phyloP scores from a whole-genome alignment of 64 coral and sea anemone genomes.

The Exaiptasia diaphana region DNA sequence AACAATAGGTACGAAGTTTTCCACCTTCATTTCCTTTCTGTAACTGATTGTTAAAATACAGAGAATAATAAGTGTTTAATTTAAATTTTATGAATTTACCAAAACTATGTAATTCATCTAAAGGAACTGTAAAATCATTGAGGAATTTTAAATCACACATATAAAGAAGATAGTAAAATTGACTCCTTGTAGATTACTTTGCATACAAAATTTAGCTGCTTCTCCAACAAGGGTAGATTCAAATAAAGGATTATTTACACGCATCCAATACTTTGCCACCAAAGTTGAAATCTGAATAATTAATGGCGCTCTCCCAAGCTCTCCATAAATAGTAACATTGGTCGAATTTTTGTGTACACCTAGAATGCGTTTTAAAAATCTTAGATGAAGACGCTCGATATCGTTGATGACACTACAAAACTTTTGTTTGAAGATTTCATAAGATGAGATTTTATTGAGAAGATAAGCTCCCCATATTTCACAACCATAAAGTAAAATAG shows the following conservation, averaged over 20 bases:
- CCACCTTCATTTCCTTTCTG: background rate
- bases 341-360: background rate
- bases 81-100: background rate
- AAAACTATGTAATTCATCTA: background rate
- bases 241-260: background rate
- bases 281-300: slow-evolving; percentile 5
- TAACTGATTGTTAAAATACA: background rate
- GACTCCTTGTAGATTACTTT: background rate
- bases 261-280: slow-evolving; percentile 6
- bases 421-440: slow-evolving; percentile 5
- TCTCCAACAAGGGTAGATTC: background rate
- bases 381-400: background rate
- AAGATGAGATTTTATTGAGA: slow-evolving; percentile 9
- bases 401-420: slow-evolving; percentile 11
- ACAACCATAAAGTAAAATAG: slow-evolving; percentile 31
- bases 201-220: background rate
- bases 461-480: slow-evolving; percentile 19
- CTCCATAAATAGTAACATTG: slow-evolving; percentile 7
- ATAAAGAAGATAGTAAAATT: slow-evolving; percentile 1
- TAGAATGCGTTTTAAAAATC: slow-evolving; percentile 13
- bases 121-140: background rate
- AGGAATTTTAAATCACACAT: no score
- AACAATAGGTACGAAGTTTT: background rate
- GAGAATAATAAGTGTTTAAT: background rate
- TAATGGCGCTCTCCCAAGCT: slow-evolving; percentile 10